Base-by-base conservation (phyloP, 64 coral and sea anemone genomes). In the Dendronephthya gigantea region DNA sequence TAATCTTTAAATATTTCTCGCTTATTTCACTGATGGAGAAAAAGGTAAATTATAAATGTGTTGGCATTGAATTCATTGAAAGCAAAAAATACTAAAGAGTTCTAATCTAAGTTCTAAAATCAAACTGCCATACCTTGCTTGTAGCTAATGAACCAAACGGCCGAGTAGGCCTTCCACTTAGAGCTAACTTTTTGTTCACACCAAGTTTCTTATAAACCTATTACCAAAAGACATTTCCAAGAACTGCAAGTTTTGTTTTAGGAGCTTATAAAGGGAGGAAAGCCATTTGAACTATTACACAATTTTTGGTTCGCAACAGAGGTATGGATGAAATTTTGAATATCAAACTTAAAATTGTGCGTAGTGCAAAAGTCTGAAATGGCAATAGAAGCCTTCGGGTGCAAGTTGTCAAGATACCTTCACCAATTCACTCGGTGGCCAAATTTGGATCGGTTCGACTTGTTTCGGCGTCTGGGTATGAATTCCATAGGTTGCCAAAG, bases 401-500 rank as follows among this genome's bases (percentile, higher is more conserved):
- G n/a, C n/a, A n/a, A 22, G 22, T 66, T 17, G 22, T 66, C 22
- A 30, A 36, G 10, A 23, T 62, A 98, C 95, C 95, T 89, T 87
- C 16, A 98, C 91, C 0, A 98, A 89, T 23, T 88, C 72, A 76
- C 91, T 85, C 0, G 95, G 92, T 8, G 95, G 95, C 95, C 95
- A 98, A 2, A 98, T 89, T 68, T 98, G 92, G 10, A 98, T 98
- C 4, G 95, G 95, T 39, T 98, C 95, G 35, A 98, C 87, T 41
- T 98, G 95, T 48, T 91, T 90, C 40, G 95, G 95, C 13, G 95
- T 98, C 58, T 98, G 92, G 50, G 95, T 93, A 34, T 93, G 91
- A 47, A 98, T 98, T 29, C 95, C 95, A 90, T 93, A 98, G 52
- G 92, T 98, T 51, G 95, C 89, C 22, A 98, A 90, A n/a, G 91